Evolutionary conservation across 2,888 invertebrate species (phyloP).

Genomic region (Tenthredo notha): DNA sequence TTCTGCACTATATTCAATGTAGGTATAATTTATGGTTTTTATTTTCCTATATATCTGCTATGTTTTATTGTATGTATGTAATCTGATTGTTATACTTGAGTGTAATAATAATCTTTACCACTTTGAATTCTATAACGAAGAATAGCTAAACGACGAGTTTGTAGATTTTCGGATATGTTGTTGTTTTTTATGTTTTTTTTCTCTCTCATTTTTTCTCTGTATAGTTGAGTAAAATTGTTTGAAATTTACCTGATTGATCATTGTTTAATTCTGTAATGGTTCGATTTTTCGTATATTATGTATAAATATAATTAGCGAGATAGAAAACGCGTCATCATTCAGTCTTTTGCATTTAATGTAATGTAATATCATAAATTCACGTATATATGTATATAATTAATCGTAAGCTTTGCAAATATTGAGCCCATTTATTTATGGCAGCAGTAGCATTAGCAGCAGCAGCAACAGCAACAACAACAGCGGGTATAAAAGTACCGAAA

Average conservation of each 20-base stretch:
- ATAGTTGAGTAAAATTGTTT: neutral
- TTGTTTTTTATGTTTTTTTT: neutral
- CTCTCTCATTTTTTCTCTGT: too few species aligned
- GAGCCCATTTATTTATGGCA: neutral
- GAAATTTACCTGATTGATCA: neutral
- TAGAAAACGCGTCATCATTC: conserved; percentile 29
- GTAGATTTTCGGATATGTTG: conserved; percentile 1
- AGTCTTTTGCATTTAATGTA: conserved; percentile 44
- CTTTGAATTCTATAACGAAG: neutral
- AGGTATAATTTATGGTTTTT: neutral
- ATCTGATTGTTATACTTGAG: neutral
- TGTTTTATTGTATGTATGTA: neutral
- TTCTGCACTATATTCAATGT: neutral
- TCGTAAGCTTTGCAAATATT: neutral
- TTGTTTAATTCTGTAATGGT: neutral
- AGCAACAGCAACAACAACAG: neutral
- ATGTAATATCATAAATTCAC: neutral
- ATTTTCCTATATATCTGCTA: neutral
- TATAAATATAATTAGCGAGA: conserved; percentile 21
- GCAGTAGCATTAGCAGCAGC: neutral
- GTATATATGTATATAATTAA: neutral
- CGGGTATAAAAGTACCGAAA: conserved; percentile 44
- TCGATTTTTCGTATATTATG: neutral
- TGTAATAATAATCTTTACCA: neutral
- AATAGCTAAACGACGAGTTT: neutral